Conservation (phyloP, 2,797 vertebrate species). For the Cottoperca gobio region DNA sequence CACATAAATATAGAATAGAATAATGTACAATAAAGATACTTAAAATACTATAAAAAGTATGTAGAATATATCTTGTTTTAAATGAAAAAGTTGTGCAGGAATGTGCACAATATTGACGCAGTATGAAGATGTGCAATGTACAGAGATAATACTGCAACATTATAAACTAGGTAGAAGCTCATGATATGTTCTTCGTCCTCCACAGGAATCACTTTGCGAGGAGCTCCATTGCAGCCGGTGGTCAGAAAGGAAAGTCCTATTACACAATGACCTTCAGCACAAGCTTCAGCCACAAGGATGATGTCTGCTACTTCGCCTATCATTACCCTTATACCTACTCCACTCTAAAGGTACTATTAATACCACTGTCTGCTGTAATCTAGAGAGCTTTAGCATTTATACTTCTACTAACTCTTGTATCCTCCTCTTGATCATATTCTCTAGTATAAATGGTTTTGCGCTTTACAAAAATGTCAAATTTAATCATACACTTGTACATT, state of each 20-base stretch:
- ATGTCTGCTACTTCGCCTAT: slow-evolving; percentile 99
- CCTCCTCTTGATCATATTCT: not conserved
- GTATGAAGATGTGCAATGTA: not conserved
- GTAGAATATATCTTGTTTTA: not conserved
- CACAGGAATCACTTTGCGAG: slow-evolving; percentile 96
- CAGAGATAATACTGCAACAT: not conserved
- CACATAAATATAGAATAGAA: not conserved
- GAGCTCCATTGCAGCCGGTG: slow-evolving; percentile 95
- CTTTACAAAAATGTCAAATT: not conserved
- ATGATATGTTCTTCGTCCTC: slow-evolving; percentile 9
- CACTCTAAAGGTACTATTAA: slow-evolving; percentile 90
- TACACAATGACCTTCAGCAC: slow-evolving; percentile 96
- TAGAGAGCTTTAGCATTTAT: not conserved
- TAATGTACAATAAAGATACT: not conserved
- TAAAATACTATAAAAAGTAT: not conserved
- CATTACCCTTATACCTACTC: slow-evolving; percentile 99
- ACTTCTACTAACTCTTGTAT: not conserved
- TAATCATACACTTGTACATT: not conserved
- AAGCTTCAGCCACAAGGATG: slow-evolving; percentile 94
- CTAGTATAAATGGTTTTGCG: not conserved
- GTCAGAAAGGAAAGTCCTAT: slow-evolving; percentile 98
- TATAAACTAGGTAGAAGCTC: not conserved
- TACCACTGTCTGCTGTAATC: not conserved
- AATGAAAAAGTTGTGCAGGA: not conserved
- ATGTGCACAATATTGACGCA: not conserved